These are phyloP conservation scores for Syngnathus typhle DNA, from an alignment of 2,113 vertebrate species.

Conservation along the genomic window DNA sequence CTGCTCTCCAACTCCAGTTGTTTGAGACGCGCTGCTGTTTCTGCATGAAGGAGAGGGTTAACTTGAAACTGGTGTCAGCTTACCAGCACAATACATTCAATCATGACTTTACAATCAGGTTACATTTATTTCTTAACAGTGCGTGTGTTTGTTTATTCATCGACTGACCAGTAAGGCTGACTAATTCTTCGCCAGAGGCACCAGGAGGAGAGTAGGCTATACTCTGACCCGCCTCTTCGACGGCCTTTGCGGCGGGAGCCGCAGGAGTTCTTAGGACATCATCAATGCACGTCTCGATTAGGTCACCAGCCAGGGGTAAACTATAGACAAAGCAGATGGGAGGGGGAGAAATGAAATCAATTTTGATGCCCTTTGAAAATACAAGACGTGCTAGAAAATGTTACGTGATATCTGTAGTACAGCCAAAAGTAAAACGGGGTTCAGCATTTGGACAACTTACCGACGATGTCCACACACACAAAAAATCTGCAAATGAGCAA, in stretches of 20 bases:
- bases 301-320: constrained; percentile 65
- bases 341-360: background rate
- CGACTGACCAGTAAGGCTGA: constrained; percentile 70
- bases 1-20: constrained; percentile 75
- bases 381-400: background rate
- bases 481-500: constrained; percentile 11
- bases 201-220: constrained; percentile 38
- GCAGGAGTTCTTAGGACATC: constrained; percentile 57
- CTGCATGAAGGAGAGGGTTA: constrained; percentile 25
- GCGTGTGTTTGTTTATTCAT: background rate
- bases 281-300: constrained; percentile 78
- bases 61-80: too few relatives aligned
- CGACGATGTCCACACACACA: constrained; percentile 19
- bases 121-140: background rate
- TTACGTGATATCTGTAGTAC: background rate
- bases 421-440: constrained; percentile 1
- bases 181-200: constrained; percentile 52
- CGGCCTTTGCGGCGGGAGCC: constrained; percentile 41
- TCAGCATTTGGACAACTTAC: constrained; percentile 32
- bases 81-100: too few relatives aligned
- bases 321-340: constrained; percentile 55
- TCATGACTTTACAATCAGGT: too few relatives aligned
- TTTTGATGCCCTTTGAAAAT: background rate
- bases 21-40: constrained; percentile 78
- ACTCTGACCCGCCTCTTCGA: constrained; percentile 59